Evolutionary conservation across 2,888 invertebrate species (phyloP).

Genomic region (Drosophila birchii): DNA sequence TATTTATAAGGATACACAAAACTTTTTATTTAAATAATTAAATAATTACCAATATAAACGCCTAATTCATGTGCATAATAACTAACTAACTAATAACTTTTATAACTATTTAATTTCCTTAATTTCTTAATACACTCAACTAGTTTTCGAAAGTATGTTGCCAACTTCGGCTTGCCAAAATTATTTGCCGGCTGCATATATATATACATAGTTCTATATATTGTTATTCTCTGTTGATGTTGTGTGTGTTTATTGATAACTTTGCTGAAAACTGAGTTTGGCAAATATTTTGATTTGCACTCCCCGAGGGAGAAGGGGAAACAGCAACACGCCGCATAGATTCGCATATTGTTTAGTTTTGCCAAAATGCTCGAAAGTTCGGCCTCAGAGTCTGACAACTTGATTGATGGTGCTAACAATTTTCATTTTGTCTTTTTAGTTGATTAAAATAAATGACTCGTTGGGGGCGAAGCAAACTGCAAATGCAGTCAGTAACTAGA

Average conservation of each 20-base stretch:
- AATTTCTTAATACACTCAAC: background rate
- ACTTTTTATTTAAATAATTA: too few species aligned
- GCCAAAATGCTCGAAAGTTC: constrained; percentile 25
- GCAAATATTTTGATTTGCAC: constrained; percentile 34
- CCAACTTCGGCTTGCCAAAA: constrained; percentile 14
- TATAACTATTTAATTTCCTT: background rate
- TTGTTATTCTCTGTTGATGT: constrained; percentile 9
- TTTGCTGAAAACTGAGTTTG: constrained; percentile 40
- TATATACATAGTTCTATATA: background rate
- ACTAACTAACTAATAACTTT: too few species aligned
- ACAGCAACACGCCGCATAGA: background rate
- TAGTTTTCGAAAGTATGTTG: background rate
- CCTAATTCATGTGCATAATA: background rate
- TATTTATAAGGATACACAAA: too few species aligned
- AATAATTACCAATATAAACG: background rate
- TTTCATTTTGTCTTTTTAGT: constrained; percentile 37
- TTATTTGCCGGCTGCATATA: background rate
- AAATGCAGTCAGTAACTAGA: constrained; percentile 14
- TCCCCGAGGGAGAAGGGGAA: constrained; percentile 1
- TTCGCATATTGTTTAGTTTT: constrained; percentile 40
- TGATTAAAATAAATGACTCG: constrained; percentile 41
- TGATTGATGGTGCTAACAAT: constrained; percentile 42
- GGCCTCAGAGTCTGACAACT: constrained; percentile 8
- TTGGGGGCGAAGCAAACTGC: background rate
- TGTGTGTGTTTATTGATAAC: constrained; percentile 41